These are phyloP conservation scores for Numenius phaeopus DNA, from an alignment of 2,797 vertebrate species.

Conservation along the genomic window DNA sequence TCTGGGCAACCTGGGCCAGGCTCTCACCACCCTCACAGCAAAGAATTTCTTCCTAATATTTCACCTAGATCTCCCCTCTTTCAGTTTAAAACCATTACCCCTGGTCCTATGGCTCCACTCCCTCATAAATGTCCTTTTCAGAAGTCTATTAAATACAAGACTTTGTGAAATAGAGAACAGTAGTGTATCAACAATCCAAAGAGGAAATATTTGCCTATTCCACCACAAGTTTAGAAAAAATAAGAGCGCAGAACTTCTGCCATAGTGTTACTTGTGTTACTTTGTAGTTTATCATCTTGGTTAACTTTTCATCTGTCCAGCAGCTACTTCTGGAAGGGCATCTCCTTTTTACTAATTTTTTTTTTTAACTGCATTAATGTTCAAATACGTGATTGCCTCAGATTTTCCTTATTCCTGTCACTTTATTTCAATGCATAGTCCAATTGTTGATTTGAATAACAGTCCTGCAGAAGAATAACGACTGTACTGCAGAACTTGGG, in stretches of 20 bases:
- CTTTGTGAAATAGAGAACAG: background rate
- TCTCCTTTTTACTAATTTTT: background rate
- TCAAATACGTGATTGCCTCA: background rate
- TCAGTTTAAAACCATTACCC: too few species aligned
- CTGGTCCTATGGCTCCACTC: too few species aligned
- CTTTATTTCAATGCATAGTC: background rate
- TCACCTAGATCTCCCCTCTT: too few species aligned
- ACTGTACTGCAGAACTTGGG: background rate
- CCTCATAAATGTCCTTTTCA: background rate
- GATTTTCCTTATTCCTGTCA: background rate
- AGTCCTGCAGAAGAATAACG: background rate
- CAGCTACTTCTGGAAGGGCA: background rate
- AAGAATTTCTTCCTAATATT: too few species aligned
- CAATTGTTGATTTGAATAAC: background rate
- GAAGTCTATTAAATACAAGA: background rate
- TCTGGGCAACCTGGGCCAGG: too few species aligned
- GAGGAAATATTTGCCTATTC: background rate
- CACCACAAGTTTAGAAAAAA: background rate
- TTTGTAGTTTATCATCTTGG: background rate
- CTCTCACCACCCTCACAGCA: too few species aligned
- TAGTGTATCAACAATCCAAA: background rate
- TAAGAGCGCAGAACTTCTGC: background rate
- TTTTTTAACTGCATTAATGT: background rate
- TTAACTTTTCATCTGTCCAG: background rate
- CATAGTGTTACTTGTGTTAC: background rate